A percentile compares a stretch with the other conserved stretches of the same genome.
phyloP scores from a whole-genome alignment of 2,888 invertebrate species.

The Hirtodrosophila cameraria region DNA sequence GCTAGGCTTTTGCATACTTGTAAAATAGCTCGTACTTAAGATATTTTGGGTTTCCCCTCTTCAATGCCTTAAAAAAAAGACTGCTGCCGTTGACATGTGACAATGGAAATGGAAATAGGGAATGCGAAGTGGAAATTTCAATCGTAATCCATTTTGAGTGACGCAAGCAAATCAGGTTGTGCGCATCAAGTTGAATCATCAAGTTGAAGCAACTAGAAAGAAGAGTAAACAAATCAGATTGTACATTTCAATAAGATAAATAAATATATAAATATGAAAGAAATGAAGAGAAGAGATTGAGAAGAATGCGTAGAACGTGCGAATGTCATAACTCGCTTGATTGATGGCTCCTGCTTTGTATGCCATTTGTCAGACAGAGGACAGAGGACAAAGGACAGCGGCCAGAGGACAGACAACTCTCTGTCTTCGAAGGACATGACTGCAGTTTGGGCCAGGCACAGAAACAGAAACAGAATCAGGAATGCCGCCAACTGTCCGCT shows the following conservation, averaged over 20 bases:
- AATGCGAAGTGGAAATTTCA: slow-evolving; percentile 41
- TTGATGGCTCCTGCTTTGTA: slow-evolving; percentile 68
- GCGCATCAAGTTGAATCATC: no score
- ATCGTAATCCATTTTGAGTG: slow-evolving; percentile 29
- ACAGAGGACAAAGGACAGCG: no score
- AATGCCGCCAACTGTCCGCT: slow-evolving; percentile 50
- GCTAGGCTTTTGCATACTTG: no score
- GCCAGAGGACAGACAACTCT: slow-evolving; percentile 8
- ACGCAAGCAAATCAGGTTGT: slow-evolving; percentile 48
- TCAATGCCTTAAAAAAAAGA: background rate
- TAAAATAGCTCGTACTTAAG: no score
- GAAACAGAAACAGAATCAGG: no score
- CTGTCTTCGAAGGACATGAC: slow-evolving; percentile 14
- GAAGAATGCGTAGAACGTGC: slow-evolving; percentile 44
- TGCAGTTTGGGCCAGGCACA: slow-evolving; percentile 53
- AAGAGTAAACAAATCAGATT: slow-evolving; percentile 63
- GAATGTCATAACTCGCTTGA: slow-evolving; percentile 69
- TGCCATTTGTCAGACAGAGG: slow-evolving; percentile 71
- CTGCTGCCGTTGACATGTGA: slow-evolving; percentile 45
- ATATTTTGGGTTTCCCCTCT: background rate
- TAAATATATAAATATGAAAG: slow-evolving; percentile 36
- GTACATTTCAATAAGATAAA: slow-evolving; percentile 69
- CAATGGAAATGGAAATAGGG: no score
- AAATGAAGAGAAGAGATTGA: slow-evolving; percentile 1
- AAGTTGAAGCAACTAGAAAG: slow-evolving; percentile 37